Conservation (phyloP, 2,797 vertebrate species). For the Cynodonichthys magdalenae region DNA sequence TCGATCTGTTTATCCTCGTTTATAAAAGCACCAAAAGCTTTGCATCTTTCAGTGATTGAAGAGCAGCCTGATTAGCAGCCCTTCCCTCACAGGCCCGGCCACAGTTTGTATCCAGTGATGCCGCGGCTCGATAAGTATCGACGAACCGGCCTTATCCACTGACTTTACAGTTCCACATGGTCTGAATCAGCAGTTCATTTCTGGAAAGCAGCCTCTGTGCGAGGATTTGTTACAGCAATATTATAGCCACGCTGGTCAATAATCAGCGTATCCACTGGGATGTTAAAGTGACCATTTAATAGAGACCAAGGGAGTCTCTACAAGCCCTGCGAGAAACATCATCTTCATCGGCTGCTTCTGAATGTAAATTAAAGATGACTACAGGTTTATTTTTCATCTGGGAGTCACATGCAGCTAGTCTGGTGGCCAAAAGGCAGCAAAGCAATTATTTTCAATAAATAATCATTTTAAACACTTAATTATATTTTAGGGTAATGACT, state of each 20-base stretch:
- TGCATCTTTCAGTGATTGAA: slow-evolving; percentile 21
- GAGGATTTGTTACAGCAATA: slow-evolving; percentile 36
- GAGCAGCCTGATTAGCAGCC: slow-evolving; percentile 21
- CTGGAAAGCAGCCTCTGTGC: slow-evolving; percentile 7
- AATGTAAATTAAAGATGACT: slow-evolving; percentile 42
- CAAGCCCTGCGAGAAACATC: slow-evolving; percentile 40
- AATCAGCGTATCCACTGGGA: slow-evolving; percentile 54
- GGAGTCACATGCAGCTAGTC: slow-evolving; percentile 16
- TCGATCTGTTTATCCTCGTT: background rate
- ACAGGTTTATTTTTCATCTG: slow-evolving; percentile 31
- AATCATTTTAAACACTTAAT: background rate
- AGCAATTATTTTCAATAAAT: slow-evolving; percentile 26
- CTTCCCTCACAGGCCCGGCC: slow-evolving; percentile 7
- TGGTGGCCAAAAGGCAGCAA: slow-evolving; percentile 40
- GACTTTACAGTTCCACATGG: slow-evolving; percentile 15
- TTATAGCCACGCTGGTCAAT: slow-evolving; percentile 24
- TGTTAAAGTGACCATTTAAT: slow-evolving; percentile 54
- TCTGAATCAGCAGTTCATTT: slow-evolving; percentile 53
- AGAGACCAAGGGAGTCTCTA: slow-evolving; percentile 40
- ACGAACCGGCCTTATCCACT: slow-evolving; percentile 39
- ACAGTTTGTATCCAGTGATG: slow-evolving; percentile 24
- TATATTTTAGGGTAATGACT: background rate
- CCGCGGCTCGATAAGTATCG: slow-evolving; percentile 55
- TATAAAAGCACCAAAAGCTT: slow-evolving; percentile 8
- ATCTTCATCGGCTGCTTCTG: slow-evolving; percentile 36